Percentiles rank a stretch among this genome's conserved stretches.
These are phyloP conservation scores for Hemaris fuciformis DNA, from an alignment of 2,888 invertebrate species.

Conservation along the genomic window DNA sequence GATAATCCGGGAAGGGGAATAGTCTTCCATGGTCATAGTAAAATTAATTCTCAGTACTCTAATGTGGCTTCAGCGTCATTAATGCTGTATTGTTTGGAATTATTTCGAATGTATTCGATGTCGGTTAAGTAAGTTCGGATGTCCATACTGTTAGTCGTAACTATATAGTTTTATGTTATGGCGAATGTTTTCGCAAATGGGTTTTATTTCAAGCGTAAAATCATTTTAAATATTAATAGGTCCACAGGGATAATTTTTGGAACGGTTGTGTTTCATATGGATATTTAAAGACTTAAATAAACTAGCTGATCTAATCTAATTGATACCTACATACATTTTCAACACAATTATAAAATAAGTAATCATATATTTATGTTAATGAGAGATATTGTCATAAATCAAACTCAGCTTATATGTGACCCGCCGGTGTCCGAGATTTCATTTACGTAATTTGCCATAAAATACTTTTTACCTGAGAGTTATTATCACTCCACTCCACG, in stretches of 20 bases:
- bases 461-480: too few species aligned
- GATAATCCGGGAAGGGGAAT: conserved; percentile 34
- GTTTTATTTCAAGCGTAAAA: too few species aligned
- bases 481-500: too few species aligned
- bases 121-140: not conserved
- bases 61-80: conserved; percentile 12
- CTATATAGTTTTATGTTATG: not conserved
- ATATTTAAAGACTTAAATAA: too few species aligned
- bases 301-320: too few species aligned
- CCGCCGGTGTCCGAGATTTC: too few species aligned
- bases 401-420: too few species aligned
- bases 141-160: not conserved
- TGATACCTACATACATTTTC: too few species aligned
- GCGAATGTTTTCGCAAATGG: not conserved
- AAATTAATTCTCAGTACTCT: conserved; percentile 7
- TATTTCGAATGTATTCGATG: not conserved
- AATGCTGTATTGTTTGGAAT: not conserved
- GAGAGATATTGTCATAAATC: too few species aligned
- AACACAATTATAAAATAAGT: too few species aligned
- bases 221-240: not conserved
- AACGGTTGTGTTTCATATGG: not conserved
- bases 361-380: too few species aligned
- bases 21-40: conserved; percentile 6
- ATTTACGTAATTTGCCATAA: too few species aligned
- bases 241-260: not conserved